A percentile compares a stretch with the other conserved stretches of the same genome.
phyloP scores from a whole-genome alignment of 1,140 invertebrate genomes.

The Heliconius hermathena region DNA sequence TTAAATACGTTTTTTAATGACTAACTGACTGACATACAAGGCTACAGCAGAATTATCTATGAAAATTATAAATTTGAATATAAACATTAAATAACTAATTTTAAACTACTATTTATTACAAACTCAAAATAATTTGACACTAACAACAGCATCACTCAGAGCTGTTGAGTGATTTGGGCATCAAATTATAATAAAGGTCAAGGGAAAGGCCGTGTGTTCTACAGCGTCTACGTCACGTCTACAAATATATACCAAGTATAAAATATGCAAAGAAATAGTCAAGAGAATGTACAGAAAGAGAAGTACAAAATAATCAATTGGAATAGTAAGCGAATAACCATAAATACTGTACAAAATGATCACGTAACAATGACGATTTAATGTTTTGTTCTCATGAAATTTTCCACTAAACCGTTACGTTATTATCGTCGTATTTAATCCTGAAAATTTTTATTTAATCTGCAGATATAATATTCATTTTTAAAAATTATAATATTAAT shows the following conservation, averaged over 20 bases:
- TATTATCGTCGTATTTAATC: not conserved
- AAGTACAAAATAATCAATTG: not conserved
- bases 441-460: not conserved
- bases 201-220: constrained; percentile 2
- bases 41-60: not conserved
- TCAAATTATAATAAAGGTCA: constrained; percentile 9
- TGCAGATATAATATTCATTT: too few species aligned
- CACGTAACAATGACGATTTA: not conserved
- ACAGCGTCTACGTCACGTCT: not conserved
- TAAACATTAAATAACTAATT: not conserved
- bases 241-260: not conserved
- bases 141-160: not conserved
- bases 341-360: not conserved
- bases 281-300: not conserved
- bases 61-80: not conserved
- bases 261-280: not conserved
- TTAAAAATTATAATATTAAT: too few species aligned
- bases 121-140: not conserved
- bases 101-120: not conserved
- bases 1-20: not conserved
- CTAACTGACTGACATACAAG: too few species aligned
- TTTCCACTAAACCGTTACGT: not conserved
- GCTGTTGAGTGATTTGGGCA: not conserved
- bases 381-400: not conserved
- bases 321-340: not conserved